Evolutionary conservation across 1,140 invertebrate genomes (phyloP).

Genomic region (Danaus plexippus): DNA sequence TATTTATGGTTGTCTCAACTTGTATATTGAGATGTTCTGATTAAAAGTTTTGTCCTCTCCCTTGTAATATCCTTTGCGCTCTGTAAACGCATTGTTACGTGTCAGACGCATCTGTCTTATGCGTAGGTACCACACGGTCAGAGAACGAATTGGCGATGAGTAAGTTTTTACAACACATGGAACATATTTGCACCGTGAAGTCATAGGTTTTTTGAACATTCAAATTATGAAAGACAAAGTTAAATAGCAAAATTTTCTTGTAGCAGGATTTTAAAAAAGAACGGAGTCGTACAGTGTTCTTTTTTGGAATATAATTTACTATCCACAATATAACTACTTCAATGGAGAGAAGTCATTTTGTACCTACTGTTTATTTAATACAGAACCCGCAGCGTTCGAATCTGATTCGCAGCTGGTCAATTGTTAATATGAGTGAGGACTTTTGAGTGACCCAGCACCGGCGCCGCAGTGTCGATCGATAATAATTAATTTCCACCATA

Average conservation of each 20-base stretch:
- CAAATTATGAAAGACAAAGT: constrained; percentile 5
- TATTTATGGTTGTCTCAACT: constrained; percentile 46
- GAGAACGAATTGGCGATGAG: constrained; percentile 19
- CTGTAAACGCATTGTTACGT: constrained; percentile 20
- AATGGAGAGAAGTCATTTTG: too few species aligned
- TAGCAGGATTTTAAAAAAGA: too few species aligned
- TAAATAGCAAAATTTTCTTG: neutral
- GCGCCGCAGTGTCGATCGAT: constrained; percentile 16
- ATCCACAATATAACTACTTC: too few species aligned
- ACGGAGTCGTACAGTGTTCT: too few species aligned
- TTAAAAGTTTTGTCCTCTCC: constrained; percentile 24
- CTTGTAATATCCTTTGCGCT: constrained; percentile 18
- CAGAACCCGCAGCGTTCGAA: neutral
- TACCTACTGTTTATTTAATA: neutral
- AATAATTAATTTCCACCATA: constrained; percentile 35
- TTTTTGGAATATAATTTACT: too few species aligned
- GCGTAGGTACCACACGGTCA: constrained; percentile 9
- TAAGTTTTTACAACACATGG: constrained; percentile 23
- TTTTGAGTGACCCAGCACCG: neutral
- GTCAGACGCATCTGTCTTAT: constrained; percentile 14
- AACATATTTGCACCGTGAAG: constrained; percentile 24
- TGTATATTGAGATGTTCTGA: constrained; percentile 23
- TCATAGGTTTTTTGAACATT: constrained; percentile 17
- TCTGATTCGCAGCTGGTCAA: neutral
- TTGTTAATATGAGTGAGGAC: too few species aligned